Conservation (phyloP, 2,888 invertebrate species). For the Galeruca laticollis region DNA sequence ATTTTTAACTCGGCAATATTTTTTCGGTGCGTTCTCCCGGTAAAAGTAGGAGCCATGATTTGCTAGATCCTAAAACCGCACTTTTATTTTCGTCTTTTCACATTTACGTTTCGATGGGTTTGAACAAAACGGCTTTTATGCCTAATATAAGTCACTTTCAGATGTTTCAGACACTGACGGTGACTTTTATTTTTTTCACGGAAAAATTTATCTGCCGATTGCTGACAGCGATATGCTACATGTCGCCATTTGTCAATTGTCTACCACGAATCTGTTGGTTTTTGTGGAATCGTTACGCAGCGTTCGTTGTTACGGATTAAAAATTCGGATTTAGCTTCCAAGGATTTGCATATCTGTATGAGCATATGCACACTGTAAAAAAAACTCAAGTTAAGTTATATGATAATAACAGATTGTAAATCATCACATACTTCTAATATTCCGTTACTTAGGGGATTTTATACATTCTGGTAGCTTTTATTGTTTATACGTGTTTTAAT, state of each 20-base stretch:
- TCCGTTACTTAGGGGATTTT: too few species aligned
- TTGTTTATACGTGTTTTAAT: too few species aligned
- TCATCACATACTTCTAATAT: not conserved
- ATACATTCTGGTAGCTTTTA: not conserved
- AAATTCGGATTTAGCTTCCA: not conserved
- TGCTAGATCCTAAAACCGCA: constrained; percentile 29
- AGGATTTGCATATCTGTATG: not conserved
- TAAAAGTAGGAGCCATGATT: constrained; percentile 24
- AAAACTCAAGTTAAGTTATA: not conserved
- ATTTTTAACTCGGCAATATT: constrained; percentile 44
- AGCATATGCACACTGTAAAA: not conserved
- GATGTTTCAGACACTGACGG: constrained; percentile 33
- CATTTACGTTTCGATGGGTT: constrained; percentile 43
- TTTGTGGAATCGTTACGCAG: not conserved
- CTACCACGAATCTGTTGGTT: constrained; percentile 23
- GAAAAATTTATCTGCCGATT: constrained; percentile 36
- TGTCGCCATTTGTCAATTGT: constrained; percentile 26
- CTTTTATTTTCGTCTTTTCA: constrained; percentile 45
- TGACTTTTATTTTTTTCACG: constrained; percentile 33
- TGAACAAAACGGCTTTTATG: constrained; percentile 44
- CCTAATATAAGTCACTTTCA: constrained; percentile 42
- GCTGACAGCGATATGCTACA: constrained; percentile 27
- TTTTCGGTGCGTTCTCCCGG: constrained; percentile 35
- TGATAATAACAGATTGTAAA: not conserved
- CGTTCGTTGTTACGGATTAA: not conserved